Base-by-base conservation (phyloP, 2,113 vertebrate genomes). In the Phaethornis superciliosus region DNA sequence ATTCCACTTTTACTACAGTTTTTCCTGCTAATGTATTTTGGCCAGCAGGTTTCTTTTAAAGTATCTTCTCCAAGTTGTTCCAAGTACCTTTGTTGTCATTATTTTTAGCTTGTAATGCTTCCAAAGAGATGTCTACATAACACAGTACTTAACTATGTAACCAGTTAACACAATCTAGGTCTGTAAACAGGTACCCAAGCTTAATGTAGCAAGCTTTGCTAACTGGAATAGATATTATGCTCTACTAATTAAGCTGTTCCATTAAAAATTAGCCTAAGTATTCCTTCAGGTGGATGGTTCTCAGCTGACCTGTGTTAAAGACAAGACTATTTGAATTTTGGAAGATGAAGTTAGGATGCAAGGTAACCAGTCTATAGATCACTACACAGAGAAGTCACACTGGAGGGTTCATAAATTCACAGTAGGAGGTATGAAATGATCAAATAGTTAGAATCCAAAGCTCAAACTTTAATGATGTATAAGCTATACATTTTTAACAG, bases 401-500 rank as follows among this genome's bases (percentile, higher is more conserved):
- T 65, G 30, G 37, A 82, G 32, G 32, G 28, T 76, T 91, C 81
- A 77, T 74, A 40, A 83, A 47, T 80, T 88, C 94, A 89, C 52
- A 85, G 63, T 47, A 60, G 44, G 71, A 91, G 37, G 11, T 83
- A 94, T 81, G 17, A 95, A 80, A 88, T 83, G 0, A 88, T 93
- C 87, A 93, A 85, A 91, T 77, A 88, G 23, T 37, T 95, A 75
- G 71, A 94, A 93, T 10, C 56, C 77, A 56, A 77, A 89, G 55
- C 47, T 95, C 63, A 67, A 89, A 83, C 35, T 91, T 82, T 89
- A 94, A 93, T 91, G 89, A 83, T 89, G 71, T 91, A 11, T 82
- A 68, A 91, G 37, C 52, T 95, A 26, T 94, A 83, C 60, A 89
- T 95, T 96, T 88, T 96, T 96, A 95, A 93, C 42, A 35, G 30